These are phyloP conservation scores for Microplitis deprimator DNA, from an alignment of 2,888 invertebrate species.

Conservation along the genomic window DNA sequence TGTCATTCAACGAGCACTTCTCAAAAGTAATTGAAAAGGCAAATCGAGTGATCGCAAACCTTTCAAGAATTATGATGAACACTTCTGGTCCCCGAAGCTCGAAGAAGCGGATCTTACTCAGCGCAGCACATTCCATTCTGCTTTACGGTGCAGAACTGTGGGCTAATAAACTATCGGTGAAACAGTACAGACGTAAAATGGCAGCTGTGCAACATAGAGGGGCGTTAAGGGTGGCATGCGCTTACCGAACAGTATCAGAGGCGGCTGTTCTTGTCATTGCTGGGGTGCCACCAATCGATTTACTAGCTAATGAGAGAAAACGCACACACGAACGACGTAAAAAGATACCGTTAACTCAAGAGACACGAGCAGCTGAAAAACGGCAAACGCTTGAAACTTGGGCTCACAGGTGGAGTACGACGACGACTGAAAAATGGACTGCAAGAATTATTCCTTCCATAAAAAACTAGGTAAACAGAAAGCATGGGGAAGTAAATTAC, in stretches of 20 bases:
- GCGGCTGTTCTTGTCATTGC: background rate
- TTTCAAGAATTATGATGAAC: conserved; percentile 28
- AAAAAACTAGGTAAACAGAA: too few species aligned
- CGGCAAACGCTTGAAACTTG: too few species aligned
- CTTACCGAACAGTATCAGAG: background rate
- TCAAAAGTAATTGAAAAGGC: conserved; percentile 43
- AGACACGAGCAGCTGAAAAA: too few species aligned
- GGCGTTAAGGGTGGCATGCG: conserved; percentile 39
- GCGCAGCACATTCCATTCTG: conserved; percentile 46
- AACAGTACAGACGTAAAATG: conserved; percentile 47
- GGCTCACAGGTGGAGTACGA: too few species aligned
- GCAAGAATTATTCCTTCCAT: too few species aligned
- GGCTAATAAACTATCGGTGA: conserved; percentile 42
- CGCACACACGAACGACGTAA: background rate
- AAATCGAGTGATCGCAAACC: conserved; percentile 42
- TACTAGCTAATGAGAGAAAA: background rate
- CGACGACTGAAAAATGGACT: too few species aligned
- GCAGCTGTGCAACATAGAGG: conserved; percentile 46
- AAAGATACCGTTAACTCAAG: too few species aligned
- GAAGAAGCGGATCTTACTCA: conserved; percentile 43
- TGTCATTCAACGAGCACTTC: conserved; percentile 48
- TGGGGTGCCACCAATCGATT: conserved; percentile 31
- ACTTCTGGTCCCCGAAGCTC: conserved; percentile 36
- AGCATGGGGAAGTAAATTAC: too few species aligned
- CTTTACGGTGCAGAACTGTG: conserved; percentile 50